Conservation (phyloP, 2,888 invertebrate genomes). For the Hydriomena furcata region DNA sequence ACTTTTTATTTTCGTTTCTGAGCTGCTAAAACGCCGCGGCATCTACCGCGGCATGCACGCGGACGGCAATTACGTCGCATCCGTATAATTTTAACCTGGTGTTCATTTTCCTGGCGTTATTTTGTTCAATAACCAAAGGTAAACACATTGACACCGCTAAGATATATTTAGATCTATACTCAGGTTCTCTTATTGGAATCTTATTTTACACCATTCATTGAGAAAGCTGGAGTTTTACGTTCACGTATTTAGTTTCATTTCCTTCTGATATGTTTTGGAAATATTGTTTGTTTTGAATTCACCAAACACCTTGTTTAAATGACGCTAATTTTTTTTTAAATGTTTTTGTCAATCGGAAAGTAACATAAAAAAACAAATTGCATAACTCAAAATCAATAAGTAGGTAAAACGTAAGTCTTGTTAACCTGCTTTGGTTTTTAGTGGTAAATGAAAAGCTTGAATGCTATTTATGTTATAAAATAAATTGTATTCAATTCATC, state of each 20-base stretch:
- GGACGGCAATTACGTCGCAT: constrained; percentile 39
- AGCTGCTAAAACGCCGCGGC: constrained; percentile 45
- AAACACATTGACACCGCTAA: constrained; percentile 65
- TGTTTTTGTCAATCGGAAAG: too few species aligned
- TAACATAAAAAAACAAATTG: neutral
- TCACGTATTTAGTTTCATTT: neutral
- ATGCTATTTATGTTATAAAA: too few species aligned
- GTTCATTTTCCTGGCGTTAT: constrained; percentile 48
- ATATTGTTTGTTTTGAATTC: constrained; percentile 16
- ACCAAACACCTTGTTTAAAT: constrained; percentile 7
- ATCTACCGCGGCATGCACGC: constrained; percentile 45
- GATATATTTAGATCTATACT: constrained; percentile 55
- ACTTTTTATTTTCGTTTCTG: constrained; percentile 57
- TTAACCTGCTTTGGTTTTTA: neutral
- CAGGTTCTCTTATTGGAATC: constrained; percentile 53
- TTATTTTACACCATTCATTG: constrained; percentile 31
- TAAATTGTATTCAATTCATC: too few species aligned
- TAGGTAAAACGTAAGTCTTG: too few species aligned
- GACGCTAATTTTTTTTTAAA: neutral
- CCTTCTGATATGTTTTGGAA: neutral
- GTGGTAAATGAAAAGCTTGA: too few species aligned
- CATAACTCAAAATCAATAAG: constrained; percentile 2
- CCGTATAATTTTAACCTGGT: constrained; percentile 54
- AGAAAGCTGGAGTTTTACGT: constrained; percentile 12
- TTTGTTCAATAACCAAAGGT: constrained; percentile 52